Evolutionary conservation across 1,140 invertebrate species (phyloP).

Genomic region (Charaxes varanes): DNA sequence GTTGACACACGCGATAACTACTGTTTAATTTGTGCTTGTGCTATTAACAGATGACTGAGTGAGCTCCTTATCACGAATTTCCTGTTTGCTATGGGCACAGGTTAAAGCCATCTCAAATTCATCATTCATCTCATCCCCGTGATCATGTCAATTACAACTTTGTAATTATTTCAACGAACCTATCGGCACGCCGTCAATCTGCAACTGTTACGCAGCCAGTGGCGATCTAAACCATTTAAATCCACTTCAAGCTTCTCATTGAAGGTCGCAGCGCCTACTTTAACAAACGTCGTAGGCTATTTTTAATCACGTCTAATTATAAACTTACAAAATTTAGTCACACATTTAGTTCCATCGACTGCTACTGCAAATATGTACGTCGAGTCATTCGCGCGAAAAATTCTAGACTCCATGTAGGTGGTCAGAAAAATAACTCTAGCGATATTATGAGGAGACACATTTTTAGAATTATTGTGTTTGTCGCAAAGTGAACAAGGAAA

Average conservation of each 20-base stretch:
- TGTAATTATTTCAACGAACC: slow-evolving; percentile 22
- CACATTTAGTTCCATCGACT: slow-evolving; percentile 30
- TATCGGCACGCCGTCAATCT: slow-evolving; percentile 40
- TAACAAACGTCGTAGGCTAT: slow-evolving; percentile 43
- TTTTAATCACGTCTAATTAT: slow-evolving; percentile 58
- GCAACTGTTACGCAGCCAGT: slow-evolving; percentile 22
- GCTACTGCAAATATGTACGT: slow-evolving; percentile 13
- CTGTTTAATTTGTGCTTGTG: slow-evolving; percentile 30
- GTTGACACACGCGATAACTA: slow-evolving; percentile 30
- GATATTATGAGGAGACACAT: slow-evolving; percentile 14
- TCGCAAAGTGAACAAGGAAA: slow-evolving; percentile 1
- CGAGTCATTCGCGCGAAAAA: slow-evolving; percentile 19
- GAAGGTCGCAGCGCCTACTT: slow-evolving; percentile 54
- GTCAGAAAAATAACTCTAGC: slow-evolving; percentile 8
- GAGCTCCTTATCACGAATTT: slow-evolving; percentile 29
- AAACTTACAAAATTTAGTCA: slow-evolving; percentile 32
- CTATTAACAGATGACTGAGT: slow-evolving; percentile 22
- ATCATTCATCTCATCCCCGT: slow-evolving; percentile 4
- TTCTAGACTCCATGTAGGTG: slow-evolving; percentile 15
- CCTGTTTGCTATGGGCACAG: slow-evolving; percentile 22
- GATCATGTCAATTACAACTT: slow-evolving; percentile 17
- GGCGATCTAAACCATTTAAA: slow-evolving; percentile 29
- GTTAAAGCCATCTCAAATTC: not conserved
- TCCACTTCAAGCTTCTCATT: slow-evolving; percentile 27
- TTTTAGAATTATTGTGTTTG: slow-evolving; percentile 13